Evolutionary conservation across 1,140 invertebrate species (phyloP), one percentile per base, ranked within the genome.

Genomic region (Homalodisca vitripennis): DNA sequence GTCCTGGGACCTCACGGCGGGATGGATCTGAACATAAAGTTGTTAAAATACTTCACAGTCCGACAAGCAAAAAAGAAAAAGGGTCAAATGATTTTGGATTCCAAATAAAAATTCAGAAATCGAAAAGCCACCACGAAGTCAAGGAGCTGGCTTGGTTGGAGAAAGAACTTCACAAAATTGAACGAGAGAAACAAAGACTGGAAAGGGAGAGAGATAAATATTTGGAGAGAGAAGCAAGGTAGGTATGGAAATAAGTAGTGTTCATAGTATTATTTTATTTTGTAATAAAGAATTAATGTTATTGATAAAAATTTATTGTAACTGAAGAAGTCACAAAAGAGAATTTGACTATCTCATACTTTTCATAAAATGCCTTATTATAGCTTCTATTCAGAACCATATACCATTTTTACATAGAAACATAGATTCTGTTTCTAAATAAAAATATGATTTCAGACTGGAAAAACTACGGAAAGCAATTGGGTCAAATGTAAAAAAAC

Each of bases 381-480:
- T n/a, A n/a, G n/a, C n/a, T n/a, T n/a, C n/a, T n/a, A n/a, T n/a
- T n/a, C n/a, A n/a, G n/a, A n/a, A n/a, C n/a, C n/a, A n/a, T n/a
- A n/a, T n/a, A n/a, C n/a, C n/a, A n/a, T n/a, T n/a, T n/a, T n/a
- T n/a, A n/a, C n/a, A n/a, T n/a, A n/a, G n/a, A n/a, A n/a, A n/a
- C n/a, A n/a, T n/a, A n/a, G n/a, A n/a, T n/a, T n/a, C n/a, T n/a
- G n/a, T n/a, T n/a, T n/a, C n/a, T n/a, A n/a, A n/a, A n/a, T n/a
- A n/a, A n/a, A 10, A 10, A 41, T 41, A 24, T 22, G 10, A 30
- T 78, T 78, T 65, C 70, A 86, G 87, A 77, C 78, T 89, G 72
- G 80, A 86, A 51, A 88, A 88, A 77, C 80, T 89, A 73, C 78
- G 77, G 77, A 82, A 80, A 77, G 81, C 88, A 10, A 83, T 88